Base-by-base conservation (phyloP, 1,140 invertebrate genomes). In the Halyomorpha halys region DNA sequence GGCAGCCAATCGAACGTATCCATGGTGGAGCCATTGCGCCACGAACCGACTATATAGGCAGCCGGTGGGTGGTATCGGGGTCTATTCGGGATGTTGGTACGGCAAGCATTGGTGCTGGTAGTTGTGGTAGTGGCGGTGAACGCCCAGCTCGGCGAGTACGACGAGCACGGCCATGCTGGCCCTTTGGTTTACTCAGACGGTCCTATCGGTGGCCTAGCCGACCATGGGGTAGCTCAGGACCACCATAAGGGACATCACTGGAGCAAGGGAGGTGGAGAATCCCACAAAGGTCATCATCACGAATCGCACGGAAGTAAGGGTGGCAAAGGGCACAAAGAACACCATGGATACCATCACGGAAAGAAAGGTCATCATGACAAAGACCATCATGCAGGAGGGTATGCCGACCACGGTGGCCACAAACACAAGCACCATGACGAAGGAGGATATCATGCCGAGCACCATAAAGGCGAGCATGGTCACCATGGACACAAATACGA, bases 281-380 rank as follows among this genome's bases (percentile, higher is more conserved):
- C 82, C 59, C 77, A 82, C 61, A 79, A 83, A 67, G 72, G 78
- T 8, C 78, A 82, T 61, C 80, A 82, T 62, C 79, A 82, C 65
- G 73, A 74, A 59, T 75, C 75, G 27, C 74, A 83, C 25, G 83
- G 82, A 0, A 77, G 82, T 11, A 83, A 85, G 68, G 79, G 74
- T 0, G 76, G 80, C 44, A 77, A 80, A 61, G 76, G 77, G 0
- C 76, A 80, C 72, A 79, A 82, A 64, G 72, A 79, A 2, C 76
- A 83, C 56, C 83, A 85, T 68, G 77, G 81, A 47, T 78, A 83
- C n/a, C 45, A 65, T 19, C 30, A 34, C 21, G 45, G 64, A 3
- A 77, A 82, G 18, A 83, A 85, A 71, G 83, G 82, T 13, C 81
- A 86, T 45, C 83, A 85, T 71, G 77, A 82, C 68, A 84, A 86